Conservation (phyloP, 2,888 invertebrate species). For the Parapristionchus giblindavisi region DNA sequence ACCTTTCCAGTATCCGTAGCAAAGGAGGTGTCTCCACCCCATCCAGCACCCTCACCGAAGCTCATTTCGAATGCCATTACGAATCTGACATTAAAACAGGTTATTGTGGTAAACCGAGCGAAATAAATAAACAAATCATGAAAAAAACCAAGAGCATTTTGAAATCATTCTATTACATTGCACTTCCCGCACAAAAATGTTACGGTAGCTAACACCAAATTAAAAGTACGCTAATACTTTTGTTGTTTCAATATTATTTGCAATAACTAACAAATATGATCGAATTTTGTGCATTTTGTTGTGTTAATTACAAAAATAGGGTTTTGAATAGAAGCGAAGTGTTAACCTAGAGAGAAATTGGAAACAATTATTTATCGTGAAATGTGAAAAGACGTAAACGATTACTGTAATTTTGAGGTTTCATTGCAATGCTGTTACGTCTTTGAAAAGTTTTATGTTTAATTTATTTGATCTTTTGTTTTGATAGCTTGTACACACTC, state of each 20-base stretch:
- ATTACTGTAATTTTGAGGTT: conserved; percentile 9
- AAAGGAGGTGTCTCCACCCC: conserved; percentile 37
- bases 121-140: neutral
- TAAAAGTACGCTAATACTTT: neutral
- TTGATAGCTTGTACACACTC: neutral
- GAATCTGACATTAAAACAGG: too few species aligned
- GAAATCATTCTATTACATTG: neutral
- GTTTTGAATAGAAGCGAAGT: neutral
- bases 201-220: conserved; percentile 3
- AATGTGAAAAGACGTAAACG: neutral
- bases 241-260: neutral
- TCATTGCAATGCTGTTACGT: conserved; percentile 1
- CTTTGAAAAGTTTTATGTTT: neutral
- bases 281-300: neutral
- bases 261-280: neutral
- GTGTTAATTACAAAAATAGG: neutral
- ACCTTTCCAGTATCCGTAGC: conserved; percentile 24
- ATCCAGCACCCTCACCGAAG: conserved; percentile 35
- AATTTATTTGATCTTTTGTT: neutral
- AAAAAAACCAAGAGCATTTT: neutral
- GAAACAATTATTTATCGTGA: neutral
- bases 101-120: neutral
- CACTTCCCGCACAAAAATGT: neutral
- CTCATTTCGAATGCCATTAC: conserved; percentile 18
- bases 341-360: neutral